Conservation (phyloP, 2,888 invertebrate species). For the Microchrysa polita region DNA sequence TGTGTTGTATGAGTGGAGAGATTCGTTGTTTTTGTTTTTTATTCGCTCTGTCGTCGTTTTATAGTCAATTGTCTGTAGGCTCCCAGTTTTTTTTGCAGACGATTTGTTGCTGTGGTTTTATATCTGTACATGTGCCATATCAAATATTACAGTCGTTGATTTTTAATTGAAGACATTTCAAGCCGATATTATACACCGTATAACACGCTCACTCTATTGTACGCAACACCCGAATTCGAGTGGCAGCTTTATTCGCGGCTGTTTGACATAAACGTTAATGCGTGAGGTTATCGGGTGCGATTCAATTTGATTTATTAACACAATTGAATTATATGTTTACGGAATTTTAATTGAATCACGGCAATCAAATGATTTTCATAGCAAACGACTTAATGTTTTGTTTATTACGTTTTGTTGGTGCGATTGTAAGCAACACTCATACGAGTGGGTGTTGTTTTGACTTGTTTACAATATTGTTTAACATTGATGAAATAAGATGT, state of each 20-base stretch:
- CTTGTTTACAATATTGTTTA: neutral
- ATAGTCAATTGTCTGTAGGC: slow-evolving; percentile 25
- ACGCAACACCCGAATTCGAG: neutral
- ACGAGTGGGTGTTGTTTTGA: slow-evolving; percentile 6
- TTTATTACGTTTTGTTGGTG: slow-evolving; percentile 29
- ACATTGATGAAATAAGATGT: slow-evolving; percentile 1
- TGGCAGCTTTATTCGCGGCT: neutral
- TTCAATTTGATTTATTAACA: slow-evolving; percentile 18
- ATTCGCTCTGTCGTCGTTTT: neutral
- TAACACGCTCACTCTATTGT: neutral
- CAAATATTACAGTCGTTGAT: neutral
- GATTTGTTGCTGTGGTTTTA: slow-evolving; percentile 23
- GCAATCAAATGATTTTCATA: slow-evolving; percentile 12
- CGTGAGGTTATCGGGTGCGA: slow-evolving; percentile 21
- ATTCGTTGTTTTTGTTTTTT: slow-evolving; percentile 28
- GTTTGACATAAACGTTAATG: neutral
- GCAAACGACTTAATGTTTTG: slow-evolving; percentile 10
- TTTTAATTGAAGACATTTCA: slow-evolving; percentile 14
- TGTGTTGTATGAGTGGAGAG: neutral
- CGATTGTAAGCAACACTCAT: neutral
- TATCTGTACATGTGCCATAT: neutral
- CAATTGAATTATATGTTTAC: slow-evolving; percentile 24
- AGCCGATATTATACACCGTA: neutral
- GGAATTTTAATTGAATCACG: slow-evolving; percentile 35
- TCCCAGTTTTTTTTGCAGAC: slow-evolving; percentile 13